A percentile compares a stretch with the other conserved stretches of the same genome.
These are phyloP conservation scores for Temnothorax unifasciatus DNA, from an alignment of 2,888 invertebrate species.

Conservation along the genomic window DNA sequence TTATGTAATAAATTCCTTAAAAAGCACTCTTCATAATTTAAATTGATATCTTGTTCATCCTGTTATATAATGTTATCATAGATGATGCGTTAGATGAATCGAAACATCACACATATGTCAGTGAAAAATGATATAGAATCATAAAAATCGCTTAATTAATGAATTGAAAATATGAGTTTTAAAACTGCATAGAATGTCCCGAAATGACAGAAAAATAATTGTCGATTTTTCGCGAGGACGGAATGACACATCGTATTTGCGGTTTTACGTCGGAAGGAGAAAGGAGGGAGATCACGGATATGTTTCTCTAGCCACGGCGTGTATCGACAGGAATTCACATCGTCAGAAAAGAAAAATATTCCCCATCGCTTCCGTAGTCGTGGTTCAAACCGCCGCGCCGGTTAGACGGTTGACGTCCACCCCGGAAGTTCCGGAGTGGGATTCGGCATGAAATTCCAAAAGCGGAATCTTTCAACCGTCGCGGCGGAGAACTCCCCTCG, in stretches of 20 bases:
- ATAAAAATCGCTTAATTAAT: constrained; percentile 1
- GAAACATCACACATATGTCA: not conserved
- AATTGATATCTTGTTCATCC: not conserved
- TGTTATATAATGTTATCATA: constrained; percentile 1
- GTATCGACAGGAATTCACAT: constrained; percentile 43
- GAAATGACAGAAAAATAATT: constrained; percentile 21
- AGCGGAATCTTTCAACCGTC: constrained; percentile 40
- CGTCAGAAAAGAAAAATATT: constrained; percentile 52
- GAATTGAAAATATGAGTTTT: constrained; percentile 27
- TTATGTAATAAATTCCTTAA: not conserved
- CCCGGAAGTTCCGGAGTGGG: constrained; percentile 34
- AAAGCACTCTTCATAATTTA: not conserved
- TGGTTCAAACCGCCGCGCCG: constrained; percentile 33
- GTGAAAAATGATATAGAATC: not conserved
- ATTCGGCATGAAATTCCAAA: constrained; percentile 50
- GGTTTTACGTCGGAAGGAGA: constrained; percentile 39
- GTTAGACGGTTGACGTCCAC: constrained; percentile 47
- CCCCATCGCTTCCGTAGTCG: constrained; percentile 34
- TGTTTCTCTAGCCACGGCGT: constrained; percentile 33
- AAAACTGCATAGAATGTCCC: not conserved
- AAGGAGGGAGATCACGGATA: constrained; percentile 12
- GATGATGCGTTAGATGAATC: not conserved
- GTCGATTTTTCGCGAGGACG: constrained; percentile 25
- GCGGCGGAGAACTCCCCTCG: not conserved
- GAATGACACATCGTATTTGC: constrained; percentile 34